A percentile compares a stretch with the other conserved stretches of the same genome.
These are phyloP conservation scores for Papilio glaucus DNA, from an alignment of 1,140 invertebrate species.

Conservation along the genomic window DNA sequence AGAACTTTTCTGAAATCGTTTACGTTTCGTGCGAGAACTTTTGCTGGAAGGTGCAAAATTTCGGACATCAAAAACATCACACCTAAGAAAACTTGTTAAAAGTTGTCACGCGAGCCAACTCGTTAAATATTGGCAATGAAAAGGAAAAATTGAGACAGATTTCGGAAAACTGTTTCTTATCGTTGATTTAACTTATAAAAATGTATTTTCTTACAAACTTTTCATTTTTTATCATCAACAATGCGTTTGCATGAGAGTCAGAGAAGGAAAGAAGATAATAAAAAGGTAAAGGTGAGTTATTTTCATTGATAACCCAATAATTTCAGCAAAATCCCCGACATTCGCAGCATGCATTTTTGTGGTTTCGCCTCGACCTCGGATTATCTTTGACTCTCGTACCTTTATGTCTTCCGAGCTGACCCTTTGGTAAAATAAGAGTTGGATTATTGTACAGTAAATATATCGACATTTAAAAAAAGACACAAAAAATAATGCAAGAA, in stretches of 20 bases:
- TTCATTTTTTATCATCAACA: background rate
- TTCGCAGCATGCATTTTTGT: background rate
- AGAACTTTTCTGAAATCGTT: constrained; percentile 14
- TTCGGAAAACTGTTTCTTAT: background rate
- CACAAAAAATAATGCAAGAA: no score
- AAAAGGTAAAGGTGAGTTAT: background rate
- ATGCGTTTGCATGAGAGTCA: no score
- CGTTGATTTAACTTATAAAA: background rate
- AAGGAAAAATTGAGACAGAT: constrained; percentile 10
- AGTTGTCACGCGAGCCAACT: background rate
- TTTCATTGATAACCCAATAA: background rate
- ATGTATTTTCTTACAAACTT: background rate
- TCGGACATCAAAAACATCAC: constrained; percentile 8
- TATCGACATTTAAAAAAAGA: no score
- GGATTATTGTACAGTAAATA: no score
- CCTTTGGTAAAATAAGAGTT: background rate
- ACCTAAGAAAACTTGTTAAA: constrained; percentile 20
- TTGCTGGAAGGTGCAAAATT: background rate
- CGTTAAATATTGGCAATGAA: constrained; percentile 8
- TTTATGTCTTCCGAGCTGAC: background rate
- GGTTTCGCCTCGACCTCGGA: no score
- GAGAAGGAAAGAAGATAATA: no score
- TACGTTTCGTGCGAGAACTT: background rate
- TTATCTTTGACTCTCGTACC: background rate
- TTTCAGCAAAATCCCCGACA: background rate